Evolutionary conservation across 2,888 invertebrate genomes (phyloP).

Genomic region (Ornithoptera priamus): DNA sequence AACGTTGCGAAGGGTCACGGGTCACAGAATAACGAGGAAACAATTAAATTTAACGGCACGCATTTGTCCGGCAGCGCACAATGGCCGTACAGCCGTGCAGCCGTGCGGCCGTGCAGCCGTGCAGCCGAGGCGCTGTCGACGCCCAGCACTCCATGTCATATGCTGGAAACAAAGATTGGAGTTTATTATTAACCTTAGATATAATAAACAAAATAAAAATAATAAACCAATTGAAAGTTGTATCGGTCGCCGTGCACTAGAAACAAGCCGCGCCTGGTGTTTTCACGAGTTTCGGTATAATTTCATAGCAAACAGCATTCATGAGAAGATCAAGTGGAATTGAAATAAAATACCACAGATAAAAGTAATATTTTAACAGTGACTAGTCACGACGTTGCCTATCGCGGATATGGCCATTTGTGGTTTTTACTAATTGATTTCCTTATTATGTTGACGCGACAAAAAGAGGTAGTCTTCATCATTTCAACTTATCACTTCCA

Average conservation of each 20-base stretch:
- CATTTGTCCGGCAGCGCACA: conserved; percentile 57
- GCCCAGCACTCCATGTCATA: conserved; percentile 30
- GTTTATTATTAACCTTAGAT: conserved; percentile 17
- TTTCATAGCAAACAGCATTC: too few species aligned
- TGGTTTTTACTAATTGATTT: too few species aligned
- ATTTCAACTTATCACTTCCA: too few species aligned
- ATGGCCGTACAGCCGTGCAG: conserved; percentile 37
- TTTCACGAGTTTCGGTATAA: too few species aligned
- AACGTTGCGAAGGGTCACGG: conserved; percentile 41
- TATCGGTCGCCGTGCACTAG: neutral
- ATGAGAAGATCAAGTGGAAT: too few species aligned
- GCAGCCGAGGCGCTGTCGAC: conserved; percentile 37
- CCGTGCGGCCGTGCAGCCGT: conserved; percentile 38
- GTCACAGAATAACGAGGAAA: conserved; percentile 49
- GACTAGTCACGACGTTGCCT: too few species aligned
- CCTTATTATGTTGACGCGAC: too few species aligned
- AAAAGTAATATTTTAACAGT: too few species aligned
- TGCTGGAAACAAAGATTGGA: conserved; percentile 24
- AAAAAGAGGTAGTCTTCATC: too few species aligned
- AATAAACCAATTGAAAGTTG: neutral
- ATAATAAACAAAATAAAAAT: neutral
- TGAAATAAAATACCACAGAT: too few species aligned
- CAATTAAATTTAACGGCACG: conserved; percentile 60
- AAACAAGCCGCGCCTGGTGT: too few species aligned
- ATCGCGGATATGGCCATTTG: too few species aligned